Evolutionary conservation across 92 coral and sea anemone genomes (phyloP).

Genomic region (Parazoanthus atlanticus): DNA sequence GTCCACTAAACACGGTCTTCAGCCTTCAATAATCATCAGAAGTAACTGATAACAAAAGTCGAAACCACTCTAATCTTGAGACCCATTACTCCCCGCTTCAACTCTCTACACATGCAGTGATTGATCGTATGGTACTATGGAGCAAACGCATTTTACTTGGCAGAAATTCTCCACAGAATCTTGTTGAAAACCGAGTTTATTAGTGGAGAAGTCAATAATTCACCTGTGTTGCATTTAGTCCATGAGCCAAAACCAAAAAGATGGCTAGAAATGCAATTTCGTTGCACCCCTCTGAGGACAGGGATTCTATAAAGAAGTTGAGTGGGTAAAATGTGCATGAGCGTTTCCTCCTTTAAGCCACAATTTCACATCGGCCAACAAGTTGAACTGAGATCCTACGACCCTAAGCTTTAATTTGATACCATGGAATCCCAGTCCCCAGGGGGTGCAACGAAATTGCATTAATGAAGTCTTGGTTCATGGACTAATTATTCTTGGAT

Average conservation of each 20-base stretch:
- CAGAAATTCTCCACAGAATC: too few species aligned
- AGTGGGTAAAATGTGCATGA: conserved; percentile 7
- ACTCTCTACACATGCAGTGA: too few species aligned
- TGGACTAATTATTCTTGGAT: background rate
- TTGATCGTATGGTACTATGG: too few species aligned
- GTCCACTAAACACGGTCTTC: too few species aligned
- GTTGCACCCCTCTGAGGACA: background rate
- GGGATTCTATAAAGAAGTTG: conserved; percentile 1
- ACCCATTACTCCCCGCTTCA: too few species aligned
- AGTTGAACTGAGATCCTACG: background rate
- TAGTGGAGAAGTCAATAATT: too few species aligned
- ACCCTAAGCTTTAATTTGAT: conserved; percentile 10
- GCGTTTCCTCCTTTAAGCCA: background rate
- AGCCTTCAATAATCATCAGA: too few species aligned
- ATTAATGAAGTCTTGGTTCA: background rate
- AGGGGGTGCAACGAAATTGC: background rate
- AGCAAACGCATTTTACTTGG: too few species aligned
- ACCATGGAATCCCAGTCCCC: conserved; percentile 2
- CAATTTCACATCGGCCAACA: background rate
- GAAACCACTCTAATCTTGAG: too few species aligned
- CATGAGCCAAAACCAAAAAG: conserved; percentile 13
- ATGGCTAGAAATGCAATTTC: conserved; percentile 5
- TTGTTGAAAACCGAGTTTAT: too few species aligned
- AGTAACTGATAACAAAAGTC: too few species aligned
- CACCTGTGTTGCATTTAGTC: background rate